These are phyloP conservation scores for Rhinichthys klamathensis DNA, from an alignment of 2,113 vertebrate species.

Conservation along the genomic window DNA sequence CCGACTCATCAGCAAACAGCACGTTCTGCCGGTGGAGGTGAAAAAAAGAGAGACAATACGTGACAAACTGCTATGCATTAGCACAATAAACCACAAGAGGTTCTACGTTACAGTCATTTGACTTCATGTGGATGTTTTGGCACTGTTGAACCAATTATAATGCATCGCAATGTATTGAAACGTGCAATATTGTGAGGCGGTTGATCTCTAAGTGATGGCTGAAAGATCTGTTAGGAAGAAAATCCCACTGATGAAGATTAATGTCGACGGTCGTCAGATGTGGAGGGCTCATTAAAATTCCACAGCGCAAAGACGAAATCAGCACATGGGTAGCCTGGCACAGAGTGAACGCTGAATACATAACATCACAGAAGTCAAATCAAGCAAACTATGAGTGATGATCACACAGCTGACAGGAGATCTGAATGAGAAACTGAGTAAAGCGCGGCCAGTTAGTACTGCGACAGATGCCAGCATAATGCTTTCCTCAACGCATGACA, in stretches of 20 bases:
- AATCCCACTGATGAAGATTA: constrained; percentile 12
- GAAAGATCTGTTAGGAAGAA: constrained; percentile 14
- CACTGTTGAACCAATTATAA: background rate
- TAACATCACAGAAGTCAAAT: constrained; percentile 23
- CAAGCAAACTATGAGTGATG: constrained; percentile 17
- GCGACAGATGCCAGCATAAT: constrained; percentile 5
- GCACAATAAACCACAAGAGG: background rate
- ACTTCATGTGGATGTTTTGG: background rate
- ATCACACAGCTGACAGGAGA: constrained; percentile 16
- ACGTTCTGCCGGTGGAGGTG: constrained; percentile 79
- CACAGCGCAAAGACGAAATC: background rate
- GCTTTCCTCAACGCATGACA: background rate
- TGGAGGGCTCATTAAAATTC: constrained; percentile 7
- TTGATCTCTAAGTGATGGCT: background rate
- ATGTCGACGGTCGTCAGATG: background rate
- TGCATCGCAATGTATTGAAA: background rate
- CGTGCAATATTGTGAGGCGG: background rate
- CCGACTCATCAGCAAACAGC: constrained; percentile 84
- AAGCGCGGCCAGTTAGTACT: background rate
- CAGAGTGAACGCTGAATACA: background rate
- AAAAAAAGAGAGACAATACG: background rate
- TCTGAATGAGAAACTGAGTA: background rate
- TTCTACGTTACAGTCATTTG: background rate
- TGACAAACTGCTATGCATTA: background rate
- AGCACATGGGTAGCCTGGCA: constrained; percentile 12